Evolutionary conservation across 2,888 invertebrate genomes (phyloP), one percentile per base, ranked within the genome.

Genomic region (Meiosimyza decipiens): DNA sequence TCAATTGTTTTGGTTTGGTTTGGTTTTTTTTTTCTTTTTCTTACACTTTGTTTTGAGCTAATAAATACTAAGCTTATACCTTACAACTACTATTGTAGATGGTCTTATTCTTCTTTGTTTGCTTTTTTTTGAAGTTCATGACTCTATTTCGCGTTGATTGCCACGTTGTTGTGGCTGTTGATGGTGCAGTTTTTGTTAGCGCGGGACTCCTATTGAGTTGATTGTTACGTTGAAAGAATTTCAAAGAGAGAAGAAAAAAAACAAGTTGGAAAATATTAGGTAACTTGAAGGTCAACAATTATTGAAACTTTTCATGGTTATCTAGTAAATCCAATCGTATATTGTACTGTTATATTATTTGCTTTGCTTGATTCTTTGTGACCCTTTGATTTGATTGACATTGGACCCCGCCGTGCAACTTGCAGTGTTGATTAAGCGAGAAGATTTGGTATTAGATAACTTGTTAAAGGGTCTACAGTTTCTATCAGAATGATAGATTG

Each of bases 1-100:
- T 71, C 71, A 71, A 71, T 71, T 71, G 71, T 71, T 60, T 70
- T 52, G 16, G n/a, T 62, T 51, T 6, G 40, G 60, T 60, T 70
- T 60, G 33, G 3, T 40, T 40, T 40, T 40, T 40, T 40, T 3
- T 40, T 40, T 1, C 9, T 40, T 9, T 40, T 9, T 40, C 9
- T 40, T 40, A 40, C 40, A 40, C 40, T 40, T 40, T 40, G 9
- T 40, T 40, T 40, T 9, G 40, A 40, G 40, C 40, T 40, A 40
- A 70, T 70, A 70, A 70, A 70, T 62, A 62, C 40, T 40, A 33
- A 52, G 52, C 28, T 62, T 51, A 28, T 28, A n/a, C 51, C 28
- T 11, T 52, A 4, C 3, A 28, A 28, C 33, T 51, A 7, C 51
- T 22, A 22, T 22, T 18, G 18, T 51, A 12, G 12, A 13, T 49